These are phyloP conservation scores for Crypturellus undulatus DNA, from an alignment of 2,113 vertebrate species.

Conservation along the genomic window DNA sequence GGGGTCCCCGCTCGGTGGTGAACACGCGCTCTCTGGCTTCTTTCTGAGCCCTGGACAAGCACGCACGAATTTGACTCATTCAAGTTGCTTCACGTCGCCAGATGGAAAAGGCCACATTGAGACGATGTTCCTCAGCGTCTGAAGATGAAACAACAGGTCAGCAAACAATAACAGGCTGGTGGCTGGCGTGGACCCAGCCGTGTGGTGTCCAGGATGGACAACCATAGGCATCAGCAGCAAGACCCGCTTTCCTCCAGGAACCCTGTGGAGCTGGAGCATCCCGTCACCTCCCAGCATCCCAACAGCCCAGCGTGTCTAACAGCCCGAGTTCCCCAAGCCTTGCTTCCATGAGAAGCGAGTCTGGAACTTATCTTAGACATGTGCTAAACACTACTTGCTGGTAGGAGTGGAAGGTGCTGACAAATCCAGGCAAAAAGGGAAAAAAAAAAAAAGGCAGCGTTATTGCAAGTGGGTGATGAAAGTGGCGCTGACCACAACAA, in stretches of 20 bases:
- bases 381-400: background rate
- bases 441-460: background rate
- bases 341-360: background rate
- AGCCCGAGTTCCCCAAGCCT: background rate
- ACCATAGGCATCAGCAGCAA: no score
- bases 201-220: background rate
- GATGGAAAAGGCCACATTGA: background rate
- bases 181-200: background rate
- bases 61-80: accelerated
- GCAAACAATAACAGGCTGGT: background rate
- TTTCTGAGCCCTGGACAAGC: background rate
- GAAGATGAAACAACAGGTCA: background rate
- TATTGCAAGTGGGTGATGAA: slow-evolving; percentile 33
- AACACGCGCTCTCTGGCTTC: background rate
- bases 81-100: background rate
- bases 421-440: background rate
- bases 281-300: background rate
- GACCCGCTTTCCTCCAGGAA: background rate
- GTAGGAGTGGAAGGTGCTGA: slow-evolving; percentile 18
- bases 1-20: background rate
- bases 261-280: background rate
- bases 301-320: accelerated
- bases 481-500: slow-evolving; percentile 40
- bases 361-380: background rate
- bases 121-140: background rate